Evolutionary conservation across 1,140 invertebrate genomes (phyloP), one percentile per base, ranked within the genome.

Genomic region (Drosophila cardini): DNA sequence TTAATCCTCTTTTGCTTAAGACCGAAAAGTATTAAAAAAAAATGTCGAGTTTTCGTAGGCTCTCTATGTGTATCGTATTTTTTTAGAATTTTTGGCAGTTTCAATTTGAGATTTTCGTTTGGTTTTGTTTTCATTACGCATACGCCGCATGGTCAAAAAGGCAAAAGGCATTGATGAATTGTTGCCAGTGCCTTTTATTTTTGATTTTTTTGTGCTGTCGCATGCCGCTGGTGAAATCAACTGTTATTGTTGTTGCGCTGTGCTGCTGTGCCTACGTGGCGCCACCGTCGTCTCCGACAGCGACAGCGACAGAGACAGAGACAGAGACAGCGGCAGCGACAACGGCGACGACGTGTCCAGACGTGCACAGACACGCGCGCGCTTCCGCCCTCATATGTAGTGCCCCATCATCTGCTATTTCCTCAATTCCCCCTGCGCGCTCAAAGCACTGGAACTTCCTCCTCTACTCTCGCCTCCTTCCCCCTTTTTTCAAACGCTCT

Each of bases 91-190:
- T 45, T 18, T 34, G 48, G 26, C 45, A 9, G 1, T 15, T 7
- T 55, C 1, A 45, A 15, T 50, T 60, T 53, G 38, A 32, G 18
- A 18, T 5, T 43, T 50, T 18, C n/a, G 32, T 45, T 5, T 38
- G 4, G n/a, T 26, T 53, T 52, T 67, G 38, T 57, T 71, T 81
- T 81, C 76, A 81, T 81, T 85, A 81, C 82, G 82, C 82, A 85
- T 76, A 86, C 75, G 82, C 75, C 83, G 75, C 78, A 52, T 78
- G 70, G 70, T 73, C 36, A 75, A 46, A 42, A 26, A 60, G 30
- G 48, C 78, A 46, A 42, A 40, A 63, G 48, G 48, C 78, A 86
- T 86, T 86, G 82, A 86, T 86, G 82, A 86, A 86, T 86, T 86
- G 82, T 86, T 86, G 75, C 78, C 78, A 71, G 53, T 62, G 64